Percentiles rank a stretch among this genome's conserved stretches.
phyloP scores from a whole-genome alignment of 2,888 invertebrate species.

The Chloroclystis v-ata region DNA sequence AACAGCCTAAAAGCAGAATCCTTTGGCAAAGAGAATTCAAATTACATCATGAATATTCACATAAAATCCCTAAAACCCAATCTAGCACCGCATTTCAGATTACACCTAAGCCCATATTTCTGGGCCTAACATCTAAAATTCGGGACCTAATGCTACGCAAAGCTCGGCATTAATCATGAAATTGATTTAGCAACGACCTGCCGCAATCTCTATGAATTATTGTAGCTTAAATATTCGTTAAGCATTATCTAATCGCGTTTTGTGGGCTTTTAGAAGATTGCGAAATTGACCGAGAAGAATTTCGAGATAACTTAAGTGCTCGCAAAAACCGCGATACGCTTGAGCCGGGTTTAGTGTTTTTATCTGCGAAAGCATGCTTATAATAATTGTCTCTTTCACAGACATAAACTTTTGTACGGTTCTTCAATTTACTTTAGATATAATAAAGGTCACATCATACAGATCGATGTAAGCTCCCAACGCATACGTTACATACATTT shows the following conservation, averaged over 20 bases:
- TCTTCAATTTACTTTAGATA: neutral
- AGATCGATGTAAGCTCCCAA: no score
- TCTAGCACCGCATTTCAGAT: slow-evolving; percentile 2
- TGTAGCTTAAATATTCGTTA: slow-evolving; percentile 14
- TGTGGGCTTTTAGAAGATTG: slow-evolving; percentile 9
- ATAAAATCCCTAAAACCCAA: neutral
- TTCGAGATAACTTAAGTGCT: slow-evolving; percentile 16
- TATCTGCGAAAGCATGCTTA: slow-evolving; percentile 13
- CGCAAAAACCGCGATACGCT: slow-evolving; percentile 7
- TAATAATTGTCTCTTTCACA: neutral
- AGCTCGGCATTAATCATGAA: slow-evolving; percentile 20
- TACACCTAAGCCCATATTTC: slow-evolving; percentile 13
- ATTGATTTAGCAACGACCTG: slow-evolving; percentile 20
- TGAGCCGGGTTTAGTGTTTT: slow-evolving; percentile 15
- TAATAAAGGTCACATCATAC: no score
- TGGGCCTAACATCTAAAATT: slow-evolving; percentile 8
- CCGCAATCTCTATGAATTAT: slow-evolving; percentile 21
- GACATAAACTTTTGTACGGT: neutral
- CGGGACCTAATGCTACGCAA: slow-evolving; percentile 14
- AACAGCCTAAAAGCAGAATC: neutral
- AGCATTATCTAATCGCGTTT: slow-evolving; percentile 17
- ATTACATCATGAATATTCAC: slow-evolving; percentile 3
- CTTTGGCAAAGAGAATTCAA: neutral
- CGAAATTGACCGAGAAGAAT: slow-evolving; percentile 11
- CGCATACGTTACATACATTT: no score